Evolutionary conservation across 2,888 invertebrate genomes (phyloP).

Genomic region (Platycheirus albimanus): DNA sequence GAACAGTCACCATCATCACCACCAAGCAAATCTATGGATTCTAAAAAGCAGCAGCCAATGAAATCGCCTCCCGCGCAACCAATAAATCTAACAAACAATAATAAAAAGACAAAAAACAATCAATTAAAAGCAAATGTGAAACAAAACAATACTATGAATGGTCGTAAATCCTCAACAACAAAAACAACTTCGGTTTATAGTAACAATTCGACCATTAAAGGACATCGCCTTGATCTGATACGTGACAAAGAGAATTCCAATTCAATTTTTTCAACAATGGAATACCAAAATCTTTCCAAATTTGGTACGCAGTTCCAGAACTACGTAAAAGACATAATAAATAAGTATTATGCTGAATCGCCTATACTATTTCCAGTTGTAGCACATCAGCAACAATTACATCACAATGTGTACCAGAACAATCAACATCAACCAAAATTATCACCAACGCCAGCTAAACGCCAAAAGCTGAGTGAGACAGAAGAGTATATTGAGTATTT

Average conservation of each 20-base stretch:
- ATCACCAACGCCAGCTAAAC: constrained; percentile 75
- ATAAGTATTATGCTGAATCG: constrained; percentile 82
- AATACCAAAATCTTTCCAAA: constrained; percentile 82
- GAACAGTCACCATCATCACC: constrained; percentile 78
- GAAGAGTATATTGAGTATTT: constrained; percentile 82
- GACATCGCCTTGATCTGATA: constrained; percentile 78
- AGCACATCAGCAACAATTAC: constrained; percentile 72
- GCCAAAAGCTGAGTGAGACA: constrained; percentile 79
- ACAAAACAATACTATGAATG: constrained; percentile 73
- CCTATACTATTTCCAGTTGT: constrained; percentile 79
- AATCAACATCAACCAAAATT: constrained; percentile 44
- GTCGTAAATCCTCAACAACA: constrained; percentile 72
- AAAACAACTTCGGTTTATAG: constrained; percentile 74
- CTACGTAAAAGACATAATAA: constrained; percentile 82
- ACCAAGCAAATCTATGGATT: constrained; percentile 77
- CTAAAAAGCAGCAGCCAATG: constrained; percentile 80
- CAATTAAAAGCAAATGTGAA: constrained; percentile 63
- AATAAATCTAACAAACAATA: constrained; percentile 77
- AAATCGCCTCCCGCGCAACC: constrained; percentile 83
- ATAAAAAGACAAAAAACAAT: constrained; percentile 74
- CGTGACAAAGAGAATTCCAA: constrained; percentile 77
- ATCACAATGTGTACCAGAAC: constrained; percentile 74
- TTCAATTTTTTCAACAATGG: constrained; percentile 81
- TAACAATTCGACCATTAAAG: constrained; percentile 68
- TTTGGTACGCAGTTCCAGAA: constrained; percentile 82